Base-by-base conservation (phyloP, 1,140 invertebrate species). In the Drosophila pectinifera region DNA sequence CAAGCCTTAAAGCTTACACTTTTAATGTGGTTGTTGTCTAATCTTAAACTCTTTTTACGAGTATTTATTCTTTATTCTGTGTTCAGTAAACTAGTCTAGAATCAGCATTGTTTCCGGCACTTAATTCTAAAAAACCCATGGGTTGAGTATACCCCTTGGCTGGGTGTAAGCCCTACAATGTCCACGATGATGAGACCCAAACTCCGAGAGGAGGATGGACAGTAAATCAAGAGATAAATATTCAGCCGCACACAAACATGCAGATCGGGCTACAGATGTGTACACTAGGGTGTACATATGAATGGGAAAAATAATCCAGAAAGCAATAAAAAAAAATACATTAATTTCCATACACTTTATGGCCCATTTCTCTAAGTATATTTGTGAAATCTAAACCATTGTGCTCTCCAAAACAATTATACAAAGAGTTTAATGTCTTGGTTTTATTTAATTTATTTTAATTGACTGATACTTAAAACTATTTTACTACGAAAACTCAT, bases 161-260 rank as follows among this genome's bases (percentile, higher is more conserved):
- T 34, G 10, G 20, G 36, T 38, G 20, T 39, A 5, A 6, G 31
- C 13, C 28, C 49, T 20, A 64, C 49, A 73, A 62, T 59, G 46
- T 56, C 45, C 38, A 38, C 68, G 75, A 78, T 75, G 73, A 88
- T 74, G 79, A 68, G 63, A 73, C 65, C 53, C 56, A 34, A 38
- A 36, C 26, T 51, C 65, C 18, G 28, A 20, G 48, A 20, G 4
- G 48, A 34, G 48, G 28, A 51, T 20, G 70, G 65, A 74, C 78
- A 80, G 82, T 88, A 88, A 88, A 86, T 86, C 82, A 88, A 88
- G 83, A 86, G 83, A 86, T 88, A 88, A 82, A 86, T 56, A 78
- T 74, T 51, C 67, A 63, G 22, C 22, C 16, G 46, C 42, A 58
- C 26, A 65, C 46, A 53, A 20, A 55, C 38, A 65, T 7, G 38